Evolutionary conservation across 2,113 vertebrate species (phyloP).

Genomic region (Oryzias javanicus): DNA sequence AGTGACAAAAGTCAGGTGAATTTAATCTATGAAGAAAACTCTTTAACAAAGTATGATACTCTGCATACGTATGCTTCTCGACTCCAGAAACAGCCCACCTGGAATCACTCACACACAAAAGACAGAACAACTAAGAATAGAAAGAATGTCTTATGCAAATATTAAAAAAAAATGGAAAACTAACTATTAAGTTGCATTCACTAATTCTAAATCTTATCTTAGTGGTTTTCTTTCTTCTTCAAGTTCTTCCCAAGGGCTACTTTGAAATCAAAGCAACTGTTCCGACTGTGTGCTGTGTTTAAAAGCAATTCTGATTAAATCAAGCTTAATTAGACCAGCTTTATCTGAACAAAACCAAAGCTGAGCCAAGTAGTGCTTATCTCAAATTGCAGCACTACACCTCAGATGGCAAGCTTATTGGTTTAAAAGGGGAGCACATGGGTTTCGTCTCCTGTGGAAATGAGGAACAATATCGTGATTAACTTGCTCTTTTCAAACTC

Average conservation of each 20-base stretch:
- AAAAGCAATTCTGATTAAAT: slow-evolving; percentile 78
- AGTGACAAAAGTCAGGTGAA: slow-evolving; percentile 57
- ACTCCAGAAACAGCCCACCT: slow-evolving; percentile 36
- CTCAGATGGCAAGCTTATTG: slow-evolving; percentile 62
- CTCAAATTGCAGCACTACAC: slow-evolving; percentile 74
- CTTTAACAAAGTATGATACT: slow-evolving; percentile 44
- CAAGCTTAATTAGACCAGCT: slow-evolving; percentile 81
- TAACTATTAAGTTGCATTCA: slow-evolving; percentile 46
- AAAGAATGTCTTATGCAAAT: slow-evolving; percentile 55
- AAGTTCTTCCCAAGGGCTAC: slow-evolving; percentile 71
- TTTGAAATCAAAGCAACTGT: slow-evolving; percentile 74
- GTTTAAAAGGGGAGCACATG: slow-evolving; percentile 47
- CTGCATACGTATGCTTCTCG: slow-evolving; percentile 20
- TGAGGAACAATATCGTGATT: slow-evolving; percentile 44
- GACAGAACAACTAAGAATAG: slow-evolving; percentile 61
- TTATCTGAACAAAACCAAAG: slow-evolving; percentile 75
- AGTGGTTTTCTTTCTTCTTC: slow-evolving; percentile 62
- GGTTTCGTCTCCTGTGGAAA: slow-evolving; percentile 47
- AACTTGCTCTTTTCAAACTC: slow-evolving; percentile 43
- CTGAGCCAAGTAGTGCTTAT: slow-evolving; percentile 73
- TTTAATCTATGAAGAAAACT: slow-evolving; percentile 68
- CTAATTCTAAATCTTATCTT: slow-evolving; percentile 65
- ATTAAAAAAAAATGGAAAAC: slow-evolving; percentile 19
- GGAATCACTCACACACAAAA: slow-evolving; percentile 43
- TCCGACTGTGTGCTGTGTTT: slow-evolving; percentile 68